Evolutionary conservation across 2,113 vertebrate genomes (phyloP).

Genomic region (Chloebia gouldiae): DNA sequence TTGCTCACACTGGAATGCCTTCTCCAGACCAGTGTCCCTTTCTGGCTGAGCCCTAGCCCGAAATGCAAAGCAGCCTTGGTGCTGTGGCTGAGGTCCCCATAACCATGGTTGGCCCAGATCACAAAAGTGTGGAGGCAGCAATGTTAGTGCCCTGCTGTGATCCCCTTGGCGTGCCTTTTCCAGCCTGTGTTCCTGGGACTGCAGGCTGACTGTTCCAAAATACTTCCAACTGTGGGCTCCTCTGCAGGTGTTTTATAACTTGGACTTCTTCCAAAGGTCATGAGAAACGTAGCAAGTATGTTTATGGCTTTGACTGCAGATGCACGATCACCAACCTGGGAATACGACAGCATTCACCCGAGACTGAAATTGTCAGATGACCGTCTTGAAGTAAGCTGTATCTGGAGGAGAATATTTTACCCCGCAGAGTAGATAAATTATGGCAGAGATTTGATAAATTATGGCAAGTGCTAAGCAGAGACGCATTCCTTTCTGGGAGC

Average conservation of each 20-base stretch:
- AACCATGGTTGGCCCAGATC: not conserved
- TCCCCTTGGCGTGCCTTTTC: not conserved
- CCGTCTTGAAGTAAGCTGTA: slow-evolving; percentile 49
- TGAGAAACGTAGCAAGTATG: not conserved
- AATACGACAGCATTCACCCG: slow-evolving; percentile 65
- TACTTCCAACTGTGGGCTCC: not conserved
- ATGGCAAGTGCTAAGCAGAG: slow-evolving; percentile 73
- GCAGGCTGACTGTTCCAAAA: not conserved
- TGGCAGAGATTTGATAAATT: slow-evolving; percentile 67
- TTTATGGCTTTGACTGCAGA: slow-evolving; percentile 49
- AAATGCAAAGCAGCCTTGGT: not conserved
- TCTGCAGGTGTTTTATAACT: not conserved
- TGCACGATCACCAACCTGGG: slow-evolving; percentile 72
- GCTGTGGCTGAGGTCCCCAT: not conserved
- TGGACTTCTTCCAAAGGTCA: not conserved
- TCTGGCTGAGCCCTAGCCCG: not conserved
- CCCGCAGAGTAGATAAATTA: too few species aligned
- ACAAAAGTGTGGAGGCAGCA: not conserved
- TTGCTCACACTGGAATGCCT: not conserved
- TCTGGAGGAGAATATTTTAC: slow-evolving; percentile 54
- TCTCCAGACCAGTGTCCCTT: not conserved
- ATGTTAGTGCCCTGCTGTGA: not conserved
- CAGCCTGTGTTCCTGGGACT: not conserved
- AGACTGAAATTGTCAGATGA: slow-evolving; percentile 67
- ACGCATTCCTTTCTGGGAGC: slow-evolving; percentile 72